A percentile compares a stretch with the other conserved stretches of the same genome.
Evolutionary conservation across 2,113 vertebrate species (phyloP).

Genomic region (Sebastes schlegelii): DNA sequence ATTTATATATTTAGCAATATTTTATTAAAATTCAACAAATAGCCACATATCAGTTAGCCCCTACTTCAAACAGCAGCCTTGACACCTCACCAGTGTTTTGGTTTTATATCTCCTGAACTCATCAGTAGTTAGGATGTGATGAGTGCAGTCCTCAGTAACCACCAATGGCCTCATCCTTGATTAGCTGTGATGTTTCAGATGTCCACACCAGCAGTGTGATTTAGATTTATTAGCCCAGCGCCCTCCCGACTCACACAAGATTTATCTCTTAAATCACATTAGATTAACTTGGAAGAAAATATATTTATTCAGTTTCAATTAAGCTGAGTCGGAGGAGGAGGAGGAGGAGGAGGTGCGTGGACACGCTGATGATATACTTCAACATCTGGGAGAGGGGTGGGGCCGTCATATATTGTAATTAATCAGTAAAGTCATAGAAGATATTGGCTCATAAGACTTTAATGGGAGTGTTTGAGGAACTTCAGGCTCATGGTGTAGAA

Average conservation of each 20-base stretch:
- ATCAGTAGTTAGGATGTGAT: constrained; percentile 7
- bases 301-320: constrained; percentile 58
- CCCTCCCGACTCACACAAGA: constrained; percentile 51
- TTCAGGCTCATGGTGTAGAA: neutral
- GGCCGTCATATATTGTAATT: constrained; percentile 27
- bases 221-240: constrained; percentile 58
- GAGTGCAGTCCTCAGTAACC: constrained; percentile 17
- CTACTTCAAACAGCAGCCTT: neutral
- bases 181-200: constrained; percentile 49
- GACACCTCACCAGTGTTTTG: neutral
- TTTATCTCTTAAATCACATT: constrained; percentile 67
- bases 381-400: constrained; percentile 32
- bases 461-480: neutral
- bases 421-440: constrained; percentile 12
- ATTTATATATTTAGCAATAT: neutral
- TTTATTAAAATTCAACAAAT: neutral
- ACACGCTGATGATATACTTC: constrained; percentile 38
- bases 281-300: constrained; percentile 51
- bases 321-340: constrained; percentile 36
- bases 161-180: constrained; percentile 18
- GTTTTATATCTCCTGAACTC: constrained; percentile 7
- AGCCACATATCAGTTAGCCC: neutral
- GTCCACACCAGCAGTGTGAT: constrained; percentile 47
- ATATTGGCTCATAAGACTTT: constrained; percentile 7
- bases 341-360: neutral